Base-by-base conservation (phyloP, 2,113 vertebrate species). In the Hippopotamus amphibius region DNA sequence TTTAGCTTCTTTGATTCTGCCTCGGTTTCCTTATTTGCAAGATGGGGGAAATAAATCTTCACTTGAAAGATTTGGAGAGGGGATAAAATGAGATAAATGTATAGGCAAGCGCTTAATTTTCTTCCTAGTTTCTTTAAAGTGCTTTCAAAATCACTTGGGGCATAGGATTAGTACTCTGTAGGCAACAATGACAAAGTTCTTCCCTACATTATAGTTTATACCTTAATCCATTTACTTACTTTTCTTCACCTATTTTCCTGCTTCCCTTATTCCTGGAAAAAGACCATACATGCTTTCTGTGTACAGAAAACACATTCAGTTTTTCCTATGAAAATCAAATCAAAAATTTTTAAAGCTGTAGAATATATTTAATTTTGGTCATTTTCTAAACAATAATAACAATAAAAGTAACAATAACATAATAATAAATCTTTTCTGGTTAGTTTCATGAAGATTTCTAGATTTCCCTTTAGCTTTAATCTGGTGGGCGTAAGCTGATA, bases 251-350 rank as follows among this genome's bases (percentile, higher is more conserved):
- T 53, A 48, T 82, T 74, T 88, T 77, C 33, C 24, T 84, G 12
- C 37, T 96, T 76, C 66, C 7, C 26, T 77, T 87, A 81, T 96
- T 95, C 46, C 28, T 90, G 48, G 74, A 72, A 72, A 93, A 85
- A 93, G n/a, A 37, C 92, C 21, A 28, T 21, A 63, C 5, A 11
- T 21, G 11, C 65, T 84, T 76, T 77, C 69, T 80, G 53, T 76
- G 48, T 12, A 65, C 79, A 97, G 79, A 53, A 96, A 92, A 72
- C 33, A 92, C 22, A 66, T 33, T 46, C 33, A 57, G 12, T 80
- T 95, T 96, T 95, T 96, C 19, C 50, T 88, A 7, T 92, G n/a
- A 76, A 59, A 95, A 74, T 57, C 6, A 94, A 94, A 87, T 84
- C 13, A 72, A 94, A 90, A 24, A 30, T 19, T 92, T 57, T 6